A percentile compares a stretch with the other conserved stretches of the same genome.
These are phyloP conservation scores for Epinephelus lanceolatus DNA, from an alignment of 2,113 vertebrate species.

Conservation along the genomic window DNA sequence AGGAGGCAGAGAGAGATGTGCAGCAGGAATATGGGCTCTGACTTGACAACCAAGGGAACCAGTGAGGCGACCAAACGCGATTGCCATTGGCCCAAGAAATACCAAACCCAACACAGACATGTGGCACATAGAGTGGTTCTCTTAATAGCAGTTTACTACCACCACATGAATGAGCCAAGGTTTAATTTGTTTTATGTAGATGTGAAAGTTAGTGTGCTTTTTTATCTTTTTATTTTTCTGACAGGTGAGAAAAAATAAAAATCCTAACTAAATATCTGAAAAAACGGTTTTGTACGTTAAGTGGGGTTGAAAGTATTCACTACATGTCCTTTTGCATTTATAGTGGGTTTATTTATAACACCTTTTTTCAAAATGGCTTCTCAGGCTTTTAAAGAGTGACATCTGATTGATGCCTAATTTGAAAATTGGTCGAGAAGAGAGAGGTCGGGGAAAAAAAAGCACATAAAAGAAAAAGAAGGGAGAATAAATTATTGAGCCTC, in stretches of 20 bases:
- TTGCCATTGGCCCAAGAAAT: not conserved
- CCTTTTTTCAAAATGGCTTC: not conserved
- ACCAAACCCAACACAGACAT: constrained; percentile 20
- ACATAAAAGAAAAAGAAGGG: not conserved
- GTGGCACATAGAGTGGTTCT: not conserved
- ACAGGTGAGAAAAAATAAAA: not conserved
- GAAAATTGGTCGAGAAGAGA: constrained; percentile 20
- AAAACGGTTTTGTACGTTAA: not conserved
- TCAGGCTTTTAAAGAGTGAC: constrained; percentile 8
- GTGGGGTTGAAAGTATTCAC: not conserved
- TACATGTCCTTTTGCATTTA: not conserved
- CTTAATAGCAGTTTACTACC: too few relatives aligned
- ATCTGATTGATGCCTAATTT: constrained; percentile 43
- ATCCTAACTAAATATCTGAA: not conserved
- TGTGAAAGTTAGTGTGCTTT: not conserved
- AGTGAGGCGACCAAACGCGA: constrained; percentile 25
- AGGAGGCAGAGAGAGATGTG: constrained; percentile 12
- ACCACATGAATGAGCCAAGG: not conserved
- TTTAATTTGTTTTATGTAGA: not conserved
- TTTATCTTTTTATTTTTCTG: not conserved
- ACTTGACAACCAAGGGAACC: constrained; percentile 14
- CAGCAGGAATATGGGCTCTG: constrained; percentile 16
- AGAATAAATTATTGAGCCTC: not conserved
- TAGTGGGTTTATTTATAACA: not conserved
- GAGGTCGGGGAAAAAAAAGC: not conserved